Base-by-base conservation (phyloP, 2,888 invertebrate species). In the Microctonus brassicae region DNA sequence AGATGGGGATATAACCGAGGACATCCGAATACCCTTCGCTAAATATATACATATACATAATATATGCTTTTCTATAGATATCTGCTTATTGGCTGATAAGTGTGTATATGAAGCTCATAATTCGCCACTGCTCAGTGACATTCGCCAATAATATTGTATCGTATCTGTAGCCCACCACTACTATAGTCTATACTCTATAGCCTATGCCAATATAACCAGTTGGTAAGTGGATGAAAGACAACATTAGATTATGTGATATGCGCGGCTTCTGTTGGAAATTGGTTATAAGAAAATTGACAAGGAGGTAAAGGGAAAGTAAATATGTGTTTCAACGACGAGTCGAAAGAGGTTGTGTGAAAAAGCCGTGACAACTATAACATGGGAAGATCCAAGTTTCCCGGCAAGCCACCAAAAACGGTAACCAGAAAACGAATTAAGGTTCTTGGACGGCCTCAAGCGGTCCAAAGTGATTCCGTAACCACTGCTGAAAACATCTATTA, bases 341-440 rank as follows among this genome's bases (percentile, higher is more conserved):
- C 81, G 78, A 79, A 83, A 89, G 88, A 90, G 87, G 90, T 87
- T 88, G 89, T 89, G 89, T 89, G 89, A 90, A 89, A 89, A 69
- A 88, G 84, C 88, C 83, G 89, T 88, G 90, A 66, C 66, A 36
- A 53, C 53, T 66, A 34, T 29, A 91, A 90, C 89, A 94, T 93
- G 94, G 93, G 93, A 90, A 92, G 93, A 90, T 93, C 93, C 89
- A 93, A 93, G 91, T 95, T 95, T 92, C 95, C 95, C 87, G 95
- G 95, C 87, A 95, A 94, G 91, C 95, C 95, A 88, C 92, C 94
- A 82, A 95, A 94, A 91, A 93, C 94, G 90, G 93, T 94, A 88
- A 94, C 94, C 89, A 93, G 94, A 90, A 94, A 94, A 89, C 92
- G 95, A 89, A 92, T 95, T 86, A 94, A 94, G 90, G 94, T 95